Evolutionary conservation across 2,888 invertebrate species (phyloP).

Genomic region (Heterodera filipjevi): DNA sequence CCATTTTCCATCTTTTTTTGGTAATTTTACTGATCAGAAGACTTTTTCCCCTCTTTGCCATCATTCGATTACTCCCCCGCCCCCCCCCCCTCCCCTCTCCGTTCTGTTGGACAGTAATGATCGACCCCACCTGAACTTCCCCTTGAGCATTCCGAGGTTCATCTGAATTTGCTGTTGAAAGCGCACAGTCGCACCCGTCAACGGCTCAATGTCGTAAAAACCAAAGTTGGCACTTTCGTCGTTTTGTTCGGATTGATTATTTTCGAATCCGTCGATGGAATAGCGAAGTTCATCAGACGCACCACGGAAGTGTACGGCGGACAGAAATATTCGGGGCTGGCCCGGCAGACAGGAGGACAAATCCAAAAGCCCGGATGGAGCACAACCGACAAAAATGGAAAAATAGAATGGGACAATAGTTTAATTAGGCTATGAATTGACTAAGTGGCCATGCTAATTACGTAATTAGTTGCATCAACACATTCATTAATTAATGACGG

Average conservation of each 20-base stretch:
- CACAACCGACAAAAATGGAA: conserved; percentile 48
- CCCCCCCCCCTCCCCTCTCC: neutral
- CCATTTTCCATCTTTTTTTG: neutral
- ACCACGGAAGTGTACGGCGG: conserved; percentile 57
- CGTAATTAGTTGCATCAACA: neutral
- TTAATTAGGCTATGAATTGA: no score
- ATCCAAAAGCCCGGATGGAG: conserved; percentile 60
- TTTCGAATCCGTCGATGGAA: conserved; percentile 43
- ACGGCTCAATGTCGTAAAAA: conserved; percentile 58
- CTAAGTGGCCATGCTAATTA: neutral
- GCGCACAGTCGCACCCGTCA: conserved; percentile 51
- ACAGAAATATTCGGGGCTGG: conserved; percentile 57
- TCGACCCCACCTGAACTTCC: conserved; percentile 47
- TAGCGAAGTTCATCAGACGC: conserved; percentile 53
- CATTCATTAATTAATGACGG: neutral
- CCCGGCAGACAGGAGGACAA: conserved; percentile 57
- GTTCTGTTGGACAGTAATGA: neutral
- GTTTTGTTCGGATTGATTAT: conserved; percentile 36
- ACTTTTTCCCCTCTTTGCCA: neutral
- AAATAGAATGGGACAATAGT: neutral
- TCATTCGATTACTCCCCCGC: neutral
- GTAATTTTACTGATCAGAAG: neutral
- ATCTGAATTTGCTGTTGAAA: conserved; percentile 58
- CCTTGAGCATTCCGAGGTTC: conserved; percentile 60
- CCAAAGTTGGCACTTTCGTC: conserved; percentile 44